These are phyloP conservation scores for Dasyprocta punctata DNA, from an alignment of 2,113 vertebrate genomes.

Conservation along the genomic window DNA sequence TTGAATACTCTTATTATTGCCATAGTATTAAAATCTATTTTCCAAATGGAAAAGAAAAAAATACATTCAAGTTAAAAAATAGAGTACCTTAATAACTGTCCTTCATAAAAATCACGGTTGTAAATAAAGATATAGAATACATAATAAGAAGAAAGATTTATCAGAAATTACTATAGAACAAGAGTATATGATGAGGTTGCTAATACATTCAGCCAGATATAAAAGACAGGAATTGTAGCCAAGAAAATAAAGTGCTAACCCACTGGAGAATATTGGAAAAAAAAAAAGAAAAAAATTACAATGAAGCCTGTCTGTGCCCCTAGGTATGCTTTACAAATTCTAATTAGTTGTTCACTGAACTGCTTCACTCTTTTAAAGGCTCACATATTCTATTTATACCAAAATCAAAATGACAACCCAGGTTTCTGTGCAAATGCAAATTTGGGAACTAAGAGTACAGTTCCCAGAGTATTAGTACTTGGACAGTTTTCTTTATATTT, in stretches of 20 bases:
- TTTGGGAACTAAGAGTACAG: neutral
- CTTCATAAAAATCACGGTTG: neutral
- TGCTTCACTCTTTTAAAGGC: conserved; percentile 34
- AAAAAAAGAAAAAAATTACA: conserved; percentile 37
- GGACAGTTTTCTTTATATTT: neutral
- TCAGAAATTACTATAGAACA: neutral
- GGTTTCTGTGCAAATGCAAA: neutral
- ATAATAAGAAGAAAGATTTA: neutral
- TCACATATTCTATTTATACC: conserved; percentile 23
- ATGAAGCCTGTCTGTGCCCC: neutral
- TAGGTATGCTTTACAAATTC: conserved; percentile 30
- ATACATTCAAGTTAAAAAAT: neutral
- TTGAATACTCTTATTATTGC: neutral
- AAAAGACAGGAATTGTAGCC: neutral
- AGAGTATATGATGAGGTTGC: neutral
- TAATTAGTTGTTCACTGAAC: conserved; percentile 42
- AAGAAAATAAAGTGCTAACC: neutral
- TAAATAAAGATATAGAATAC: neutral
- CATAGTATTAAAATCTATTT: neutral
- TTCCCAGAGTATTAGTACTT: neutral
- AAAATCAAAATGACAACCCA: conserved; percentile 4
- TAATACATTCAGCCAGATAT: neutral
- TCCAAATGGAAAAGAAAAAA: neutral
- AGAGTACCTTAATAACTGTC: neutral
- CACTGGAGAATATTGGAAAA: neutral